These are phyloP conservation scores for Lithobates pipiens DNA, from an alignment of 2,797 vertebrate species.

Conservation along the genomic window DNA sequence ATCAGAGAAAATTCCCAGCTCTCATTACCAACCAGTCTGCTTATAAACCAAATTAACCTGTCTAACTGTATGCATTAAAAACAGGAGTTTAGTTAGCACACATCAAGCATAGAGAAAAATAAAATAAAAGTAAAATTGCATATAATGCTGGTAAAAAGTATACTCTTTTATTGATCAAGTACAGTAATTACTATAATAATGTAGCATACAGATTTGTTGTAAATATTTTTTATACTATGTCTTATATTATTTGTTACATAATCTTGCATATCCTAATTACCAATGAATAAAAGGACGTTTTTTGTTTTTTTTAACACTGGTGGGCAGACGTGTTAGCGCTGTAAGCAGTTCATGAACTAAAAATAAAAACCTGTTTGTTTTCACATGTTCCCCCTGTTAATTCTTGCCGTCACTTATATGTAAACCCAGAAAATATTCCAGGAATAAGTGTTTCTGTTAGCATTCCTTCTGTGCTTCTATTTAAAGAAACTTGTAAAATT, in stretches of 20 bases:
- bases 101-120: too few relatives aligned
- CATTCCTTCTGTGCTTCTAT: slow-evolving; percentile 16
- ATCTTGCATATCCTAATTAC: neutral
- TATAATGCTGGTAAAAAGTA: too few relatives aligned
- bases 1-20: too few relatives aligned
- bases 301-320: neutral
- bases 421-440: slow-evolving; percentile 3
- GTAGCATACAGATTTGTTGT: neutral
- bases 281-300: neutral
- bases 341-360: neutral
- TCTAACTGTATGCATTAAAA: too few relatives aligned
- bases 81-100: too few relatives aligned
- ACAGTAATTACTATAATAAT: too few relatives aligned
- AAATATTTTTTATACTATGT: too few relatives aligned
- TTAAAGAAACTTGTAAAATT: slow-evolving; percentile 19
- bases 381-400: slow-evolving; percentile 11
- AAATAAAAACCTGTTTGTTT: slow-evolving; percentile 28
- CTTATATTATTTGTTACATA: neutral
- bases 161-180: too few relatives aligned
- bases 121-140: too few relatives aligned
- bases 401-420: slow-evolving; percentile 7
- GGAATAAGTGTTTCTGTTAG: slow-evolving; percentile 1
- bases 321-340: slow-evolving; percentile 2
- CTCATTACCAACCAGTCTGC: too few relatives aligned
- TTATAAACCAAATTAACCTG: too few relatives aligned